Conservation (phyloP, 2,797 vertebrate species). For the Pseudochaenichthys georgianus region DNA sequence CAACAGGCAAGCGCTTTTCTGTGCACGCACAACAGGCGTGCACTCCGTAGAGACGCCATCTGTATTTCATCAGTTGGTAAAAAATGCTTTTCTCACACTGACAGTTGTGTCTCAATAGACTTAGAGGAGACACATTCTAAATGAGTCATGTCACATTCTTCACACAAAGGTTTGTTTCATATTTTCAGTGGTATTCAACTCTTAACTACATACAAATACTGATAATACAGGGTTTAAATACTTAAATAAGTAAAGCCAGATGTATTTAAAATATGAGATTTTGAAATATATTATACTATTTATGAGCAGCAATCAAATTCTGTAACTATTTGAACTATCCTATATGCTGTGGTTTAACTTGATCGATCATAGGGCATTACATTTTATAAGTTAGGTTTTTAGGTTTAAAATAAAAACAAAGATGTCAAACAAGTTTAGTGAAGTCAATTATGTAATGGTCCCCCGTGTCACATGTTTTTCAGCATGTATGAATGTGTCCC, state of each 20-base stretch:
- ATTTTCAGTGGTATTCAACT: neutral
- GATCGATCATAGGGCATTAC: neutral
- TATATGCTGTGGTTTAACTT: neutral
- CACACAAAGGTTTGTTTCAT: neutral
- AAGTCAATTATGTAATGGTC: neutral
- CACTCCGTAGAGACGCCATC: constrained; percentile 71
- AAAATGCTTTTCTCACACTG: constrained; percentile 33
- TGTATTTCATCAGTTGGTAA: constrained; percentile 68
- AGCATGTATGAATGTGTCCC: neutral
- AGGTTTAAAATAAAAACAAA: neutral
- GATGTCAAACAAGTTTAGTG: neutral
- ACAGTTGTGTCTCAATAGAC: constrained; percentile 23
- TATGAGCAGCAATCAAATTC: neutral
- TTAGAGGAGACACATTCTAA: constrained; percentile 14
- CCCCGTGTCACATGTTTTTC: neutral
- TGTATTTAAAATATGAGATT: neutral
- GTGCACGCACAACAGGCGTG: constrained; percentile 46
- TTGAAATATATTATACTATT: neutral
- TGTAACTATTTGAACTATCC: neutral
- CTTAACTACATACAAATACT: neutral
- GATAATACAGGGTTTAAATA: neutral
- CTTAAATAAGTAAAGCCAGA: neutral
- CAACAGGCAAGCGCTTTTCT: constrained; percentile 40
- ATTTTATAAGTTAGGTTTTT: neutral
- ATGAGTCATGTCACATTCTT: neutral